Conservation (phyloP, 1,140 invertebrate species). For the Drosophila murphyi region DNA sequence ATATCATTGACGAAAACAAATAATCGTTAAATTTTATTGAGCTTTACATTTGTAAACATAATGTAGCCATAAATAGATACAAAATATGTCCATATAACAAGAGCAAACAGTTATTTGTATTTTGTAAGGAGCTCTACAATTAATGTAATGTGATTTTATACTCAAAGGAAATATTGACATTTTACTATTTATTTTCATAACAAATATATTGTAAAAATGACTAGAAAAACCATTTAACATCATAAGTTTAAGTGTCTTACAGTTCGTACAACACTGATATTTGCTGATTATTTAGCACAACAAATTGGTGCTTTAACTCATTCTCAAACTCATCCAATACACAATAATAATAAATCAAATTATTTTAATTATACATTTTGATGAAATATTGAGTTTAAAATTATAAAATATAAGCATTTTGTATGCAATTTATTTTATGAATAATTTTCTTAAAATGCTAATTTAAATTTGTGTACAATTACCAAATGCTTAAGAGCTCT, state of each 20-base stretch:
- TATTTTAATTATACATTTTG: too few species aligned
- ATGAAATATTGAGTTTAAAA: too few species aligned
- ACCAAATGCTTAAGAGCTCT: background rate
- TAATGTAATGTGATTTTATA: background rate
- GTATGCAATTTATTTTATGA: background rate
- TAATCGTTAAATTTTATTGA: constrained; percentile 64
- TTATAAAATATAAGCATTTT: background rate
- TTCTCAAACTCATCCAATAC: too few species aligned
- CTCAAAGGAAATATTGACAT: too few species aligned
- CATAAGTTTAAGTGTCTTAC: too few species aligned
- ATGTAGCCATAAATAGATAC: constrained; percentile 13
- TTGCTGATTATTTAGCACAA: too few species aligned
- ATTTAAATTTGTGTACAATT: background rate
- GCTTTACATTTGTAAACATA: constrained; percentile 47
- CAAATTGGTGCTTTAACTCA: too few species aligned
- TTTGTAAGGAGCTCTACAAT: background rate
- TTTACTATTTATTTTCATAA: too few species aligned
- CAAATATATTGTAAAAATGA: too few species aligned
- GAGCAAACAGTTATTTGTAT: background rate
- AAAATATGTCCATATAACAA: constrained; percentile 13
- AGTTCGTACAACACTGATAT: too few species aligned
- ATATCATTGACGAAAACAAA: constrained; percentile 57
- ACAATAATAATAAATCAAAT: too few species aligned
- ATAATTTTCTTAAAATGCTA: background rate
- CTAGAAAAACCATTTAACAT: too few species aligned